These are phyloP conservation scores for Rhamphomyia laevipes DNA, from an alignment of 2,888 invertebrate species.

Conservation along the genomic window DNA sequence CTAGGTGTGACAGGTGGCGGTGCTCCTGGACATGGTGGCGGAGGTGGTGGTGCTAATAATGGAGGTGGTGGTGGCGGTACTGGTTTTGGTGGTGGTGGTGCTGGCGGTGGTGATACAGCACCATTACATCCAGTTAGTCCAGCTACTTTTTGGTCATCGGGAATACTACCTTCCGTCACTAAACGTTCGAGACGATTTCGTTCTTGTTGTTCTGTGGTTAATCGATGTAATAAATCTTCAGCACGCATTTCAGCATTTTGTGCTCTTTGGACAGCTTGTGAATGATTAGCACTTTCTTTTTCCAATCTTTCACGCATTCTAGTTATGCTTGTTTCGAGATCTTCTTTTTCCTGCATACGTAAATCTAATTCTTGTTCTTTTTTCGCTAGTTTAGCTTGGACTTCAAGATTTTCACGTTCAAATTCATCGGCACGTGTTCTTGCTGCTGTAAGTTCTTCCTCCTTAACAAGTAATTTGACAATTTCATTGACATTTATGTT, in stretches of 20 bases:
- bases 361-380: constrained; percentile 89
- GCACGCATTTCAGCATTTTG: constrained; percentile 44
- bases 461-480: constrained; percentile 81
- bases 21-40: constrained; percentile 40
- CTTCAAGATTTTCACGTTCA: constrained; percentile 78
- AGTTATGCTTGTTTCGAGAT: constrained; percentile 68
- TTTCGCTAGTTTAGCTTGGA: constrained; percentile 75
- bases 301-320: constrained; percentile 79
- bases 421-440: constrained; percentile 76
- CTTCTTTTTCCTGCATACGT: constrained; percentile 83
- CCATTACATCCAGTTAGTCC: constrained; percentile 41
- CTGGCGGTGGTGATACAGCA: constrained; percentile 43
- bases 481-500: constrained; percentile 86
- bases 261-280: constrained; percentile 70
- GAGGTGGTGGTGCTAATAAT: constrained; percentile 41
- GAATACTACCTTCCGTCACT: constrained; percentile 81
- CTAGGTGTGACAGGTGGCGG: constrained; percentile 37
- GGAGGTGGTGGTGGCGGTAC: constrained; percentile 32
- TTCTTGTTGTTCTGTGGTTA: constrained; percentile 69
- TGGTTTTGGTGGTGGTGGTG: constrained; percentile 28
- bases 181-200: constrained; percentile 71
- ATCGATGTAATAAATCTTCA: constrained; percentile 50
- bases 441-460: constrained; percentile 82
- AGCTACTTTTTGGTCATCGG: constrained; percentile 81
- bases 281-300: constrained; percentile 76